Evolutionary conservation across 2,888 invertebrate genomes (phyloP), one percentile per base, ranked within the genome.

Genomic region (Unio delphinus): DNA sequence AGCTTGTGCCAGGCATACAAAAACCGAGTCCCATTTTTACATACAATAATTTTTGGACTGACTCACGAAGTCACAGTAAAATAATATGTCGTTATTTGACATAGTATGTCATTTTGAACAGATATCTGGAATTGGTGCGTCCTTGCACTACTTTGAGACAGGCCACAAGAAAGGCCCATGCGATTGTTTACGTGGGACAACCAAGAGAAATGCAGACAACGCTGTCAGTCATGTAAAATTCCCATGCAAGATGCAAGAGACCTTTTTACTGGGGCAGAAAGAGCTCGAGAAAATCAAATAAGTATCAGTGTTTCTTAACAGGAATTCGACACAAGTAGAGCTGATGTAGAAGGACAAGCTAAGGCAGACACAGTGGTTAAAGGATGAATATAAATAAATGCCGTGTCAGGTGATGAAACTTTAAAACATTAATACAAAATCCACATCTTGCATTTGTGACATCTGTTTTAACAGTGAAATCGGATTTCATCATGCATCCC

Each of bases 121-220:
- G 26, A 26, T 28, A 28, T 61, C 1, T 60, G 67, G 64, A 7
- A 7, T 69, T 11, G 56, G 17, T 20, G 58, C 65, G 4, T 63
- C 65, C 34, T 73, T 67, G 69, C 69, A 73, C n/a, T 69, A 67
- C 28, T 69, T 67, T 55, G 73, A 69, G 67, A 28, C 72, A 57
- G 72, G 72, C 0, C 69, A 72, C 61, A 69, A 69, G 1, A 72
- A 72, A 28, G 64, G 70, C 45, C 34, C 59, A 8, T 62, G 63
- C 54, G 58, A 62, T 26, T 56, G 66, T 7, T 18, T 62, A 18
- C 57, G 59, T 15, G 28, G 73, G 3, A 61, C 64, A 15, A 59
- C 61, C 7, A 69, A 67, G 28, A 23, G 67, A 3, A 55, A 64
- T 23, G 65, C 60, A 8, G 69, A 64, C 55, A 59, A 60, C 26